Evolutionary conservation across 1,140 invertebrate species (phyloP).

Genomic region (Cotesia glomerata): DNA sequence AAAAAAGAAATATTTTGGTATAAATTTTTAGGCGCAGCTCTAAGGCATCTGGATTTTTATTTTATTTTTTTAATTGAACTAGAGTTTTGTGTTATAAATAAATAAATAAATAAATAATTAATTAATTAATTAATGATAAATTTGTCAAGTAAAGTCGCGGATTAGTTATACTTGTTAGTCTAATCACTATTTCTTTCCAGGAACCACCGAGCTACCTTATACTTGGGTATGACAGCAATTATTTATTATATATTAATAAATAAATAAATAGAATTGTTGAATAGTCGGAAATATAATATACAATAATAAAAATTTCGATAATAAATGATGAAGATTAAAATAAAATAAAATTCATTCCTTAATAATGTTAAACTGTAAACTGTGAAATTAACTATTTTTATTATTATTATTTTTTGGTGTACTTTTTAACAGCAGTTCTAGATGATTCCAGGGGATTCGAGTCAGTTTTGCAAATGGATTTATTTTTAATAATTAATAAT

Average conservation of each 20-base stretch:
- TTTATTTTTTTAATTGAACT: slow-evolving; percentile 28
- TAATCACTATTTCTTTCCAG: not conserved
- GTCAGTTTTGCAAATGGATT: slow-evolving; percentile 44
- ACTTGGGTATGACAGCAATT: not conserved
- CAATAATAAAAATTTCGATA: not conserved
- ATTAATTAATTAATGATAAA: too few species aligned
- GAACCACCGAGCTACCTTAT: slow-evolving; percentile 15
- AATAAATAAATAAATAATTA: too few species aligned
- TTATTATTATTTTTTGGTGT: slow-evolving; percentile 35
- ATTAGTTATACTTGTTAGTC: slow-evolving; percentile 24
- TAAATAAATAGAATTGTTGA: not conserved
- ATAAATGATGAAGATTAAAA: too few species aligned
- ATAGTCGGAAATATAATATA: not conserved
- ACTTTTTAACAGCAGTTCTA: slow-evolving; percentile 53
- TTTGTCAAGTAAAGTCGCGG: too few species aligned
- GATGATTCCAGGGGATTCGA: slow-evolving; percentile 57
- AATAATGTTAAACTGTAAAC: slow-evolving; percentile 23
- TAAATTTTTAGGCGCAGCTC: slow-evolving; percentile 59
- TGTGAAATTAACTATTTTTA: slow-evolving; percentile 38
- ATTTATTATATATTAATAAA: too few species aligned
- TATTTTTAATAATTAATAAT: not conserved
- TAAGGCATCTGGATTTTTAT: slow-evolving; percentile 59
- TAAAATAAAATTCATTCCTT: not conserved
- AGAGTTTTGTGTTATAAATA: too few species aligned
- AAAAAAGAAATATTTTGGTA: not conserved